phyloP scores from a whole-genome alignment of 2,797 vertebrate species.

The Rousettus madagascariensis region DNA sequence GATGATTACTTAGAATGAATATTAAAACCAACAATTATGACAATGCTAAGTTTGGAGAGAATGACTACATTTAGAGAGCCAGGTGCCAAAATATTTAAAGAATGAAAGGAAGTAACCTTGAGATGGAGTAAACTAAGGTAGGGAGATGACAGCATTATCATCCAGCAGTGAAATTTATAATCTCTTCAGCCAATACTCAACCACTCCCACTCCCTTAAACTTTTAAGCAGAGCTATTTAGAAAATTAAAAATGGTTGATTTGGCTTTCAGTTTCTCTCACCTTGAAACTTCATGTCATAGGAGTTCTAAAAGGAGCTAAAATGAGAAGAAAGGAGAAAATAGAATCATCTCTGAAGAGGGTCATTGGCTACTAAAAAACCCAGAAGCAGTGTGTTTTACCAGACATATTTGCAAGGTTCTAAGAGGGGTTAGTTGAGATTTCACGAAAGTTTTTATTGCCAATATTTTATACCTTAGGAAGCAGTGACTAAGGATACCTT shows the following conservation, averaged over 20 bases:
- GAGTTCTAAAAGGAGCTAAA: neutral
- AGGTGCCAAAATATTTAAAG: neutral
- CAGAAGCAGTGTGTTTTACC: neutral
- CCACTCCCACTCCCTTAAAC: neutral
- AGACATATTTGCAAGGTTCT: neutral
- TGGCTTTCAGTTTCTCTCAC: neutral
- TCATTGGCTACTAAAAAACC: neutral
- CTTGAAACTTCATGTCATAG: neutral
- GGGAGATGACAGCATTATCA: neutral
- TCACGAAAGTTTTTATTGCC: neutral
- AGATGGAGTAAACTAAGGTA: neutral
- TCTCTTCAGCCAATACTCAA: neutral
- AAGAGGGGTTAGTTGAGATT: neutral
- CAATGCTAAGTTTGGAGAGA: neutral
- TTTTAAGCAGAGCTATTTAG: neutral
- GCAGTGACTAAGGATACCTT: neutral
- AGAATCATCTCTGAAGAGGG: neutral
- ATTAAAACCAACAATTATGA: neutral
- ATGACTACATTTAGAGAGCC: neutral
- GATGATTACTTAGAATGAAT: neutral
- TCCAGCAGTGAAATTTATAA: neutral
- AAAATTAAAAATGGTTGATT: neutral
- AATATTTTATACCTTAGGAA: neutral
- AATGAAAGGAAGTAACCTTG: neutral
- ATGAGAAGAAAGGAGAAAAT: neutral